Evolutionary conservation across 2,888 invertebrate species (phyloP).

Genomic region (Euplagia quadripunctaria): DNA sequence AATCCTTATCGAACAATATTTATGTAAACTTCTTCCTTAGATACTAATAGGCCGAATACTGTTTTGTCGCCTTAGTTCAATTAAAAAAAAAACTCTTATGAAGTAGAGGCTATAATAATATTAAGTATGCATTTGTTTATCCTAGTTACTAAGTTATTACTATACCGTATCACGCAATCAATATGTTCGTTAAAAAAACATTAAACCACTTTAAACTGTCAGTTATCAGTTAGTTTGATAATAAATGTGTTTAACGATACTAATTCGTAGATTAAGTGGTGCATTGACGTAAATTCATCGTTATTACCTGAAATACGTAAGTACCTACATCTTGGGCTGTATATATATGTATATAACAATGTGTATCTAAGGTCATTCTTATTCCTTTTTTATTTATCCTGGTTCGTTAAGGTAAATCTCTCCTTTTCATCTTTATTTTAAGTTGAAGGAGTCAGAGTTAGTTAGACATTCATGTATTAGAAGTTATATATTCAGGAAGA

Average conservation of each 20-base stretch:
- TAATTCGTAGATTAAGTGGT: conserved; percentile 13
- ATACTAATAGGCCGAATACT: not conserved
- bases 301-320: conserved; percentile 4
- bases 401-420: too few species aligned
- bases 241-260: conserved; percentile 15
- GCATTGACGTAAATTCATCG: conserved; percentile 22
- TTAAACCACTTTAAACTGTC: conserved; percentile 5
- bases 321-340: too few species aligned
- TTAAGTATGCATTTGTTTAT: too few species aligned
- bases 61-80: not conserved
- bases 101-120: not conserved
- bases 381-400: too few species aligned
- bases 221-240: conserved; percentile 5
- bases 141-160: not conserved
- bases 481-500: not conserved
- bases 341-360: too few species aligned
- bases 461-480: not conserved
- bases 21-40: not conserved
- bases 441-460: too few species aligned
- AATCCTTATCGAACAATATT: not conserved
- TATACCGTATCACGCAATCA: conserved; percentile 3
- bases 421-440: too few species aligned
- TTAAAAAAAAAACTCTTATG: not conserved
- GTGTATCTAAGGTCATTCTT: too few species aligned
- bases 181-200: conserved; percentile 1